These are phyloP conservation scores for Eustalomyia histrio DNA, from an alignment of 2,888 invertebrate genomes.

Conservation along the genomic window DNA sequence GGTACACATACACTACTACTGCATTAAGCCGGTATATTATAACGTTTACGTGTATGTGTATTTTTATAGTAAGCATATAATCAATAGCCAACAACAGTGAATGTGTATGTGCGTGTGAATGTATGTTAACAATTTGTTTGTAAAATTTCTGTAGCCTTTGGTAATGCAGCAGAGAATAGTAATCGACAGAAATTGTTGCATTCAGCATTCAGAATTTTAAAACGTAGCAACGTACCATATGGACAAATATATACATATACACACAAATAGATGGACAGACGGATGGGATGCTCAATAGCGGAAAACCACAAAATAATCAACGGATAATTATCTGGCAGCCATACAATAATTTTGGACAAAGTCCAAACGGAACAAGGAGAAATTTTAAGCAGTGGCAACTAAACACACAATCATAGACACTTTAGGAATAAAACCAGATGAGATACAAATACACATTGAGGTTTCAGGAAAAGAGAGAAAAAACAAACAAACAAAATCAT, in stretches of 20 bases:
- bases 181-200: slow-evolving; percentile 64
- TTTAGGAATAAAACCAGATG: slow-evolving; percentile 34
- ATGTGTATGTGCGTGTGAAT: no score
- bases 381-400: slow-evolving; percentile 39
- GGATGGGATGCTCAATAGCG: slow-evolving; percentile 70
- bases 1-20: background rate
- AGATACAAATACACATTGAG: slow-evolving; percentile 42
- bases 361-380: slow-evolving; percentile 57
- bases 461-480: slow-evolving; percentile 14
- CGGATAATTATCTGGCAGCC: slow-evolving; percentile 76
- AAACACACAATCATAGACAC: slow-evolving; percentile 42
- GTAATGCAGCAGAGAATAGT: slow-evolving; percentile 60
- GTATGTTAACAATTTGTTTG: slow-evolving; percentile 13
- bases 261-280: slow-evolving; percentile 19
- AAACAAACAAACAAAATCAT: slow-evolving; percentile 12
- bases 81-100: background rate
- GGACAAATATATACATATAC: no score
- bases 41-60: slow-evolving; percentile 29
- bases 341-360: slow-evolving; percentile 64
- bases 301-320: slow-evolving; percentile 77
- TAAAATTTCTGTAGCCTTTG: slow-evolving; percentile 49
- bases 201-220: slow-evolving; percentile 58
- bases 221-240: slow-evolving; percentile 29
- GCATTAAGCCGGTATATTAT: slow-evolving; percentile 4
- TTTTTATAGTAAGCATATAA: slow-evolving; percentile 19